Conservation (phyloP, 2,113 vertebrate species). For the Hippocampus abdominalis region DNA sequence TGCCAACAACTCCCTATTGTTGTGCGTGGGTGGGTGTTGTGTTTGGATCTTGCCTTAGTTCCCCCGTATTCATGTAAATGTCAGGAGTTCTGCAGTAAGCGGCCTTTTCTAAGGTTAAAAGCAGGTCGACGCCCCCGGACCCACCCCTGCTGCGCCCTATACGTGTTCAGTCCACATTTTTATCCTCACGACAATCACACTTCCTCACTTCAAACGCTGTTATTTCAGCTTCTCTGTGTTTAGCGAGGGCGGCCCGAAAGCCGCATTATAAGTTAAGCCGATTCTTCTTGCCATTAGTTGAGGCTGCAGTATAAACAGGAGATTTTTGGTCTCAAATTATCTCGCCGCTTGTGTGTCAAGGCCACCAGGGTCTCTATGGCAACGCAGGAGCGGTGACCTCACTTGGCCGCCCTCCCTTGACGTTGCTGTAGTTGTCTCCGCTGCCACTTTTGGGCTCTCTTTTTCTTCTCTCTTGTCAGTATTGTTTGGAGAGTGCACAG, state of each 20-base stretch:
- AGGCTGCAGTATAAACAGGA: conserved; percentile 24
- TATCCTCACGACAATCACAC: conserved; percentile 56
- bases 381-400: conserved; percentile 48
- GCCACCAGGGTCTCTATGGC: conserved; percentile 51
- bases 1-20: conserved; percentile 34
- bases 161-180: conserved; percentile 24
- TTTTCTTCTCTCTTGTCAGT: conserved; percentile 13
- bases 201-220: conserved; percentile 67
- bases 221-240: conserved; percentile 66
- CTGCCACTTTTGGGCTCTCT: conserved; percentile 21
- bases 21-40: conserved; percentile 29
- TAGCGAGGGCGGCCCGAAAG: conserved; percentile 22
- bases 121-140: conserved; percentile 8
- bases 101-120: conserved; percentile 26
- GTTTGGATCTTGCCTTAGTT: conserved; percentile 16
- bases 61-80: conserved; percentile 45
- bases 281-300: conserved; percentile 37
- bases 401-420: conserved; percentile 46
- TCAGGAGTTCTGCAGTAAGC: conserved; percentile 35
- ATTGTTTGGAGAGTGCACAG: conserved; percentile 27
- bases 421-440: conserved; percentile 33
- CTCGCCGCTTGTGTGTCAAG: neutral
- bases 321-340: conserved; percentile 21
- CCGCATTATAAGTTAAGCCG: conserved; percentile 23
- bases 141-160: conserved; percentile 1